phyloP scores from a whole-genome alignment of 1,140 invertebrate genomes.

The Mercenaria mercenaria region DNA sequence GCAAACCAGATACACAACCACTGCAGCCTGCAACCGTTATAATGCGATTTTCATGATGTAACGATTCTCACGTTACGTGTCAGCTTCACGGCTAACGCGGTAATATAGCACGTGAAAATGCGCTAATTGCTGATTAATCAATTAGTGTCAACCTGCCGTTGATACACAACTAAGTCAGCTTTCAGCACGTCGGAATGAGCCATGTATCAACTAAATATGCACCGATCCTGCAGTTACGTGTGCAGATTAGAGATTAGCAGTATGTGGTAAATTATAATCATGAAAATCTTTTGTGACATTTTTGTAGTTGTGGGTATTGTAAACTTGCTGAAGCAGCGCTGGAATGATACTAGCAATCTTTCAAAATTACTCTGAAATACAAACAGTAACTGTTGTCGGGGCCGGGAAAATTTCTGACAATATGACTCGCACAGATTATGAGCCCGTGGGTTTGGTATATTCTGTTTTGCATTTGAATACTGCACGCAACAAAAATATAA shows the following conservation, averaged over 20 bases:
- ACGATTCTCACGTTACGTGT: conserved; percentile 58
- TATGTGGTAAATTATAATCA: too few relatives aligned
- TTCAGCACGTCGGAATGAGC: not conserved
- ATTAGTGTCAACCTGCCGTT: conserved; percentile 47
- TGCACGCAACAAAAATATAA: too few relatives aligned
- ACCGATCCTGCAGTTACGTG: not conserved
- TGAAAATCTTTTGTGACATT: too few relatives aligned
- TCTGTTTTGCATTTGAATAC: too few relatives aligned
- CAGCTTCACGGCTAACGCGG: not conserved
- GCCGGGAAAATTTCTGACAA: too few relatives aligned
- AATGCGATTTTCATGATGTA: conserved; percentile 44
- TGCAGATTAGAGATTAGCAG: not conserved
- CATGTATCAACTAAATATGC: conserved; percentile 11
- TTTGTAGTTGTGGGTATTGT: too few relatives aligned
- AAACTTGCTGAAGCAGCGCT: too few relatives aligned
- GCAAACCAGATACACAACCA: conserved; percentile 27
- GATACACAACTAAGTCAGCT: not conserved
- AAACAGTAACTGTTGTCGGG: too few relatives aligned
- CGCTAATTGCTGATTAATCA: conserved; percentile 51
- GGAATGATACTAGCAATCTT: too few relatives aligned
- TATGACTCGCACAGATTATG: too few relatives aligned
- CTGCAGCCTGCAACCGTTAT: conserved; percentile 24
- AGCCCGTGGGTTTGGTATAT: too few relatives aligned
- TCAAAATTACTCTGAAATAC: too few relatives aligned
- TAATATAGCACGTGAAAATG: conserved; percentile 45